Conservation (phyloP, 2,888 invertebrate species). For the Salticus scenicus region DNA sequence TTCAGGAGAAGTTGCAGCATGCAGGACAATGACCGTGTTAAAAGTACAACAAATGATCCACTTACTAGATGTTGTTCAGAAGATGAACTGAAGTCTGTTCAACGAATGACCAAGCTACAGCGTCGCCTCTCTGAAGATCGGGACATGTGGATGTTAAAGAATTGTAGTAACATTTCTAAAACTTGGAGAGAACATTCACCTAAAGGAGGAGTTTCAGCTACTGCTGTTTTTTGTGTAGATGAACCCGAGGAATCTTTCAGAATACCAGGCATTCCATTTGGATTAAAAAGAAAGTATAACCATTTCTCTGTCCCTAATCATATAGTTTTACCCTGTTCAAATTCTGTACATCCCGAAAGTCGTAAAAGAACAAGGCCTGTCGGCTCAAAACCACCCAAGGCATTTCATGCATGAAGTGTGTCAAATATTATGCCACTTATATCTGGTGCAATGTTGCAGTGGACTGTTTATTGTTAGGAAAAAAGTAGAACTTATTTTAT, state of each 20-base stretch:
- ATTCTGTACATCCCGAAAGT: slow-evolving; percentile 64
- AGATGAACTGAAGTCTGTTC: slow-evolving; percentile 61
- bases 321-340: slow-evolving; percentile 64
- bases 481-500: neutral
- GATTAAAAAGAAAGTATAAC: slow-evolving; percentile 58
- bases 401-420: slow-evolving; percentile 56
- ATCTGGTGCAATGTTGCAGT: neutral
- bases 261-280: slow-evolving; percentile 59
- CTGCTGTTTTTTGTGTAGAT: slow-evolving; percentile 64
- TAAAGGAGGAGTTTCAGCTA: slow-evolving; percentile 57
- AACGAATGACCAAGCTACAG: slow-evolving; percentile 53
- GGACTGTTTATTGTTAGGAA: neutral
- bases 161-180: slow-evolving; percentile 34
- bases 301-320: slow-evolving; percentile 67
- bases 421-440: neutral
- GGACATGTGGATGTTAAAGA: slow-evolving; percentile 55
- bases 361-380: slow-evolving; percentile 63
- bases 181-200: slow-evolving; percentile 50
- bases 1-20: slow-evolving; percentile 60
- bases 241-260: slow-evolving; percentile 58
- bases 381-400: slow-evolving; percentile 66
- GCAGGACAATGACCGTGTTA: slow-evolving; percentile 50
- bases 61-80: slow-evolving; percentile 63
- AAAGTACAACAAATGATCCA: slow-evolving; percentile 30
- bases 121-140: slow-evolving; percentile 54